Evolutionary conservation across 2,797 vertebrate species (phyloP), one percentile per base, ranked within the genome.

Genomic region (Pantherophis alleghaniensis): DNA sequence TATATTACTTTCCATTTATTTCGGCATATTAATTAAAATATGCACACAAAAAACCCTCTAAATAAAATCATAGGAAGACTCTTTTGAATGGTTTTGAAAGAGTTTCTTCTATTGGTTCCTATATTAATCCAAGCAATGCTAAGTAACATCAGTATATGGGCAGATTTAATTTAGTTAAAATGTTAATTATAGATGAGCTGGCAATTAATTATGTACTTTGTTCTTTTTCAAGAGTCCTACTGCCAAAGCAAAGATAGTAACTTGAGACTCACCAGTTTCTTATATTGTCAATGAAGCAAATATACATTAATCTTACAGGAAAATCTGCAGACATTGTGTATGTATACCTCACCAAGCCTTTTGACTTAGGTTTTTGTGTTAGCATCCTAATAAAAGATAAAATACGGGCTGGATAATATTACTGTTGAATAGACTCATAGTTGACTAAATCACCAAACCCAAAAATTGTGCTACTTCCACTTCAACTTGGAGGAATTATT

Each of bases 141-240:
- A 88, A 92, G 94, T 91, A 87, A 32, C 55, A 90, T 93, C 94
- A 94, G 89, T 94, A 42, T 92, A 92, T 91, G 9, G 93, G 60
- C 92, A 92, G 94, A 51, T 37, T 11, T 53, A 93, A 74, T 57
- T 4, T 92, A 28, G 91, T 93, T 86, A 59, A 95, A 94, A 91
- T 11, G 95, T 92, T 92, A 93, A 96, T 96, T 97, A 95, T 55
- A 94, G 32, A 69, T 94, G 37, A 74, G 26, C 63, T 2, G 18
- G 18, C 88, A 86, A 90, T 79, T 55, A 89, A 89, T 53, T 61
- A 24, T 89, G 74, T 12, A 37, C 51, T 69, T 32, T n/a, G 79
- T 37, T 93, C 56, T 59, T 83, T 32, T n/a, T 22, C n/a, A 20
- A 47, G n/a, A 66, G 47, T 14, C 24, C 2, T 56, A 42, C 18